Percentiles rank a stretch among this genome's conserved stretches.
phyloP scores from a whole-genome alignment of 2,113 vertebrate species.

The Zeus faber region DNA sequence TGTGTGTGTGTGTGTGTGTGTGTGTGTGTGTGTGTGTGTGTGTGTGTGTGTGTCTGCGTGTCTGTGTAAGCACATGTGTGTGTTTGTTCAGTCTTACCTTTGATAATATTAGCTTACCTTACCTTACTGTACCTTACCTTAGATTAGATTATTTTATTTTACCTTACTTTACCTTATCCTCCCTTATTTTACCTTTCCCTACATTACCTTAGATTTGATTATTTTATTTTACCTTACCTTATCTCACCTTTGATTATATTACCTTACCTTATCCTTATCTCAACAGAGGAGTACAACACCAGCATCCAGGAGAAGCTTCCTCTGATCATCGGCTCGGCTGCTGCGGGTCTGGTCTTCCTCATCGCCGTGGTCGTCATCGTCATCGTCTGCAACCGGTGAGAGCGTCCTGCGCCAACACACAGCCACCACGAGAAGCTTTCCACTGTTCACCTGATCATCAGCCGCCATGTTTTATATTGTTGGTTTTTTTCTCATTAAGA shows the following conservation, averaged over 20 bases:
- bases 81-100: slow-evolving; percentile 3
- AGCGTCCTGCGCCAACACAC: slow-evolving; percentile 35
- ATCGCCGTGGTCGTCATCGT: slow-evolving; percentile 91
- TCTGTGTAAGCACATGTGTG: slow-evolving; percentile 27
- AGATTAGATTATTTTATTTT: slow-evolving; percentile 1
- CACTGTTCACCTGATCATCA: no score
- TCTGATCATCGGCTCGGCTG: slow-evolving; percentile 93
- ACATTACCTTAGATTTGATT: neutral
- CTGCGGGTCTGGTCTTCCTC: slow-evolving; percentile 92
- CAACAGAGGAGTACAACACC: slow-evolving; percentile 95
- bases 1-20: slow-evolving; percentile 15
- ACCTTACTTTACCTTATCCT: slow-evolving; percentile 1
- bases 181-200: no score
- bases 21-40: neutral
- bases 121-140: slow-evolving; percentile 17
- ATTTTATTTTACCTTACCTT: no score
- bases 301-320: slow-evolving; percentile 97
- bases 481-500: no score
- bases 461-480: no score
- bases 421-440: neutral
- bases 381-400: slow-evolving; percentile 95
- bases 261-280: slow-evolving; percentile 6
- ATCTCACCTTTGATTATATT: slow-evolving; percentile 9
- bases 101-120: neutral
- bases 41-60: slow-evolving; percentile 1